Evolutionary conservation across 2,797 vertebrate genomes (phyloP).

Genomic region (Myripristis murdjan): DNA sequence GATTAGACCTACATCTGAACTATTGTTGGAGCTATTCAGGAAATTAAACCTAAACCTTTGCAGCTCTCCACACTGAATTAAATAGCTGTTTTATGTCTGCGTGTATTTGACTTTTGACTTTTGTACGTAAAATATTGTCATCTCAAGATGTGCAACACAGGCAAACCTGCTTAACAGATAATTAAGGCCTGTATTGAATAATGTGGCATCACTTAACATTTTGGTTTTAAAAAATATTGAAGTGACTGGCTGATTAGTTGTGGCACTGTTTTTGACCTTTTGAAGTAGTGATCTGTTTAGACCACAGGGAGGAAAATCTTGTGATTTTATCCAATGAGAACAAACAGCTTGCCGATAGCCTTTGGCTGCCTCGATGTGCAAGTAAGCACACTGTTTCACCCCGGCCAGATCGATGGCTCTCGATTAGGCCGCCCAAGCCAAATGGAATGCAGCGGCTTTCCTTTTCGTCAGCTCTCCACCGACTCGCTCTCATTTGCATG

Average conservation of each 20-base stretch:
- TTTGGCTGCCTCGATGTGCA: constrained; percentile 73
- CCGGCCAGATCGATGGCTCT: constrained; percentile 71
- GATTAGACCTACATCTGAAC: no score
- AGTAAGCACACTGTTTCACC: constrained; percentile 73
- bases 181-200: constrained; percentile 26
- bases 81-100: not conserved
- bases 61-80: not conserved
- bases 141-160: constrained; percentile 12
- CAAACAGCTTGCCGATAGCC: constrained; percentile 82
- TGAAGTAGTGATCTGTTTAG: constrained; percentile 68
- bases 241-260: constrained; percentile 58
- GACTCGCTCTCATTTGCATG: constrained; percentile 33
- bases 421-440: constrained; percentile 61
- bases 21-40: no score
- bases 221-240: constrained; percentile 53
- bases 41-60: no score
- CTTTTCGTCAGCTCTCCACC: constrained; percentile 49
- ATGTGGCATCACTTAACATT: constrained; percentile 37
- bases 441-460: constrained; percentile 52
- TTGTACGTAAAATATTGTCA: not conserved
- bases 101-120: no score
- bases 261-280: constrained; percentile 66
- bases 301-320: constrained; percentile 69
- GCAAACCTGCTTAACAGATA: constrained; percentile 25
- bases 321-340: constrained; percentile 79